Percentiles rank a stretch among this genome's conserved stretches.
These are phyloP conservation scores for Danio kyathit DNA, from an alignment of 2,797 vertebrate genomes.

Conservation along the genomic window DNA sequence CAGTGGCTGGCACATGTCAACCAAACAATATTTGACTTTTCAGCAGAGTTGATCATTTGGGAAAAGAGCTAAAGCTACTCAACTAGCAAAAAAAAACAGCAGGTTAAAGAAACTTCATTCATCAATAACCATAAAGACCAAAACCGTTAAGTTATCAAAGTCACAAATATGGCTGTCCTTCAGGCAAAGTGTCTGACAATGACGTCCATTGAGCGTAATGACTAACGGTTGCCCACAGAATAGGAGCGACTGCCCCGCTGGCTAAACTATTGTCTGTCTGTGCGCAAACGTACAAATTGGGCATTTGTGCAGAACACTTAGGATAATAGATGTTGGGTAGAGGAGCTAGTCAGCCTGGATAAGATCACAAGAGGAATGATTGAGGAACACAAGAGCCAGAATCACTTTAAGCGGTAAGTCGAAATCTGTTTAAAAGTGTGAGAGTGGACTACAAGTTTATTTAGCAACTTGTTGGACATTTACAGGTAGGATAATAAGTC, in stretches of 20 bases:
- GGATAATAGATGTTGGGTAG: slow-evolving; percentile 65
- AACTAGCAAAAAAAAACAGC: slow-evolving; percentile 29
- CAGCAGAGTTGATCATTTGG: slow-evolving; percentile 30
- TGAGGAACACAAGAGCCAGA: slow-evolving; percentile 23
- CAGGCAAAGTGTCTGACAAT: slow-evolving; percentile 70
- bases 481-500: background rate
- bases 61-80: slow-evolving; percentile 8
- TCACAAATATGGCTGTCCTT: slow-evolving; percentile 43
- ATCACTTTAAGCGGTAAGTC: slow-evolving; percentile 35
- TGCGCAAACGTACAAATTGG: slow-evolving; percentile 58
- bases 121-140: slow-evolving; percentile 12
- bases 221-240: slow-evolving; percentile 69
- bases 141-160: slow-evolving; percentile 39
- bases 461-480: background rate
- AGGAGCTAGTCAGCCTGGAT: slow-evolving; percentile 36
- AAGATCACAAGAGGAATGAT: slow-evolving; percentile 53
- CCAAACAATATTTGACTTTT: slow-evolving; percentile 53
- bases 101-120: background rate
- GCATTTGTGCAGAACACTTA: slow-evolving; percentile 60
- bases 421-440: slow-evolving; percentile 14
- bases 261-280: slow-evolving; percentile 72
- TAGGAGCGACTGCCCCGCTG: slow-evolving; percentile 71
- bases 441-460: background rate
- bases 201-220: slow-evolving; percentile 69
- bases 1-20: slow-evolving; percentile 67